phyloP scores from a whole-genome alignment of 2,797 vertebrate species.

The Phyllotis vaccarum region DNA sequence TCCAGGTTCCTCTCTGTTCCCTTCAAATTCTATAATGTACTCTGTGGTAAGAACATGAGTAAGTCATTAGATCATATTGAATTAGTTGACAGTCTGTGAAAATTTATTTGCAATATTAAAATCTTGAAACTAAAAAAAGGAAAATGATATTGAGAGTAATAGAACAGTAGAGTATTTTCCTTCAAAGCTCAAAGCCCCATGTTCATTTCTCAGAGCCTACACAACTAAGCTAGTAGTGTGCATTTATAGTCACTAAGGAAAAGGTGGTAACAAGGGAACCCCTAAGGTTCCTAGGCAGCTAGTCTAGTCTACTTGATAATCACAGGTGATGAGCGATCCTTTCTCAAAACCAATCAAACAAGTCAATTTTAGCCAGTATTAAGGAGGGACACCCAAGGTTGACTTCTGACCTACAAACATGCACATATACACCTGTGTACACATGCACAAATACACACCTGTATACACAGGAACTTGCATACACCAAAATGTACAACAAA shows the following conservation, averaged over 20 bases:
- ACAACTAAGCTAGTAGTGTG: background rate
- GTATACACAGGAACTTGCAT: background rate
- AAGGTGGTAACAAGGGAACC: background rate
- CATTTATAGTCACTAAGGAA: background rate
- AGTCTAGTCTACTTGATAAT: background rate
- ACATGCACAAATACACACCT: background rate
- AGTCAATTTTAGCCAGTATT: background rate
- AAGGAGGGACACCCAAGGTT: background rate
- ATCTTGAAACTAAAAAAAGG: background rate
- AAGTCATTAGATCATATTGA: background rate
- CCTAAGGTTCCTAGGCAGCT: too few relatives aligned
- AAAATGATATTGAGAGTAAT: background rate
- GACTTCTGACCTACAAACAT: background rate
- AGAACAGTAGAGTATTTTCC: background rate
- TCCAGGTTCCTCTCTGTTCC: constrained; percentile 91
- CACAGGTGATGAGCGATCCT: background rate
- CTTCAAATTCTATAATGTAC: constrained; percentile 95
- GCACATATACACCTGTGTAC: background rate
- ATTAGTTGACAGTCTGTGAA: background rate
- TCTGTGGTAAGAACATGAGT: constrained; percentile 85
- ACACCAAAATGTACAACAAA: background rate
- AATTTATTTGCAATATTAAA: background rate
- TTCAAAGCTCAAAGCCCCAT: background rate
- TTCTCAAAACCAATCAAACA: background rate
- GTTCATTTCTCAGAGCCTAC: background rate